Percentiles rank a stretch among this genome's conserved stretches.
Evolutionary conservation across 2,888 invertebrate genomes (phyloP).

Genomic region (Drosophila monieri): DNA sequence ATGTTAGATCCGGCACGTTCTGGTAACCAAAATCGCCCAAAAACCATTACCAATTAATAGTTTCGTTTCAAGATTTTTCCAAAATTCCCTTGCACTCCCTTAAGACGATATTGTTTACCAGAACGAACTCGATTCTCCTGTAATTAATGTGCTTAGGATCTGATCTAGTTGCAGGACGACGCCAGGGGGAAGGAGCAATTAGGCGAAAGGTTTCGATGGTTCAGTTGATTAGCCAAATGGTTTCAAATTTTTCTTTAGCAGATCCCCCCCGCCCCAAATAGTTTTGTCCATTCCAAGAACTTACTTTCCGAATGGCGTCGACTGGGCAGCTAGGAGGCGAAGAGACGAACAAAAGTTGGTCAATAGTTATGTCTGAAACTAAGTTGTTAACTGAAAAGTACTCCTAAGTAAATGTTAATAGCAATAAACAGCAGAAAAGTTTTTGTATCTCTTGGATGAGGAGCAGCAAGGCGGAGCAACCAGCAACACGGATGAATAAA

Average conservation of each 20-base stretch:
- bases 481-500: slow-evolving; percentile 5
- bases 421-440: slow-evolving; percentile 39
- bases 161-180: slow-evolving; percentile 24
- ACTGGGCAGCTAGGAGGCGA: slow-evolving; percentile 14
- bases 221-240: slow-evolving; percentile 40
- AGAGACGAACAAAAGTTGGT: slow-evolving; percentile 39
- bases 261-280: neutral
- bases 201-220: slow-evolving; percentile 40
- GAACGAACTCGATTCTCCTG: slow-evolving; percentile 25
- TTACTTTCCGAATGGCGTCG: slow-evolving; percentile 20
- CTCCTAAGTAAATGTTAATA: slow-evolving; percentile 64
- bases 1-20: slow-evolving; percentile 41
- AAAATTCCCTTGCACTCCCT: neutral
- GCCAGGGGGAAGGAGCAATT: slow-evolving; percentile 19
- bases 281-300: neutral
- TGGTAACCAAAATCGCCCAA: slow-evolving; percentile 11
- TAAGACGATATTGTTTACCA: slow-evolving; percentile 14
- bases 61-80: neutral
- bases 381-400: slow-evolving; percentile 74
- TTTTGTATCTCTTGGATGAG: slow-evolving; percentile 31
- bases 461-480: neutral
- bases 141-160: slow-evolving; percentile 34
- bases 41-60: too few species aligned
- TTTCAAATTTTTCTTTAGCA: slow-evolving; percentile 36
- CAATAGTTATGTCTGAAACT: slow-evolving; percentile 43